These are phyloP conservation scores for Megaceryle alcyon DNA, from an alignment of 2,797 vertebrate genomes.

Conservation along the genomic window DNA sequence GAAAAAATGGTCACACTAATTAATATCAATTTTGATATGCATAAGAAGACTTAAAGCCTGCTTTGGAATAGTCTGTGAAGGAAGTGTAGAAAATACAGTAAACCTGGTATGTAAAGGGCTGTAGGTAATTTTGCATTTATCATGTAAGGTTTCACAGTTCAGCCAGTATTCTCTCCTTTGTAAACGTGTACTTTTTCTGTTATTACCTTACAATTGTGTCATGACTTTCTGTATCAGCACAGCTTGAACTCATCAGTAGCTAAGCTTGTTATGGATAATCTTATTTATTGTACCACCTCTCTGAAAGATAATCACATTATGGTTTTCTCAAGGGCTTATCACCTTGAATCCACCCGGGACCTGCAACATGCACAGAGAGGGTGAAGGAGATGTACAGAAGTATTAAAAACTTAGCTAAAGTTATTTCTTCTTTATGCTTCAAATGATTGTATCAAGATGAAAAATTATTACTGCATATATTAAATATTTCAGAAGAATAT, in stretches of 20 bases:
- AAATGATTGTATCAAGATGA: not conserved
- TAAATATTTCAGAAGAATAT: not conserved
- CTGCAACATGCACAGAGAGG: not conserved
- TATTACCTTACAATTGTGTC: conserved; percentile 48
- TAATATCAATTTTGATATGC: not conserved
- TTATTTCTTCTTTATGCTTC: not conserved
- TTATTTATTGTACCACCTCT: conserved; percentile 61
- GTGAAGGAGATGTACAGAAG: not conserved
- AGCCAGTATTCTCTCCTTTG: not conserved
- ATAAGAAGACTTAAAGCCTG: not conserved
- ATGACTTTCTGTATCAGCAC: conserved; percentile 49
- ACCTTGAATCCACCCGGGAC: conserved; percentile 59
- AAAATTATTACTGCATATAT: not conserved
- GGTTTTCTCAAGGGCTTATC: conserved; percentile 68
- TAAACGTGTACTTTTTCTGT: not conserved
- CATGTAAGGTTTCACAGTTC: not conserved
- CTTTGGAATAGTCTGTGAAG: not conserved
- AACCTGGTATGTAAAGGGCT: not conserved
- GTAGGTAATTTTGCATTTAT: not conserved
- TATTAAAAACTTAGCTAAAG: not conserved
- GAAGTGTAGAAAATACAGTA: not conserved
- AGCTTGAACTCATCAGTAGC: conserved; percentile 57
- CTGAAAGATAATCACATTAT: conserved; percentile 64
- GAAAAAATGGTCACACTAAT: not conserved
- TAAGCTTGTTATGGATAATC: conserved; percentile 73